Conservation (phyloP, 64 coral and sea anemone species). For the Montipora efflorescens region DNA sequence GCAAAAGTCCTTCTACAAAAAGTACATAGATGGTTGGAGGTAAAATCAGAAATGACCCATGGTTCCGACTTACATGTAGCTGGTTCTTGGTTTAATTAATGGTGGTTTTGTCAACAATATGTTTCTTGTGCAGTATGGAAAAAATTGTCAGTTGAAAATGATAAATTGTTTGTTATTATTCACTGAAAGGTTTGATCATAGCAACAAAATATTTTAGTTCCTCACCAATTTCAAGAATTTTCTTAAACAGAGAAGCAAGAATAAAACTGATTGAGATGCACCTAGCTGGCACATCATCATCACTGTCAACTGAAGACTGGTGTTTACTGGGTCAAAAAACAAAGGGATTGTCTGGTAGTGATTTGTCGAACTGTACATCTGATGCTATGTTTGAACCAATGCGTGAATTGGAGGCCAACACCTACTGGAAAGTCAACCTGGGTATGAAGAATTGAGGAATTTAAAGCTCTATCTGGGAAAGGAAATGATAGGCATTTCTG, state of each 20-base stretch:
- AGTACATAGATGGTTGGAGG: too few relatives aligned
- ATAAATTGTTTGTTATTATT: too few relatives aligned
- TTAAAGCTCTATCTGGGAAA: too few relatives aligned
- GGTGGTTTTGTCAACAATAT: too few relatives aligned
- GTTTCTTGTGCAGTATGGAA: too few relatives aligned
- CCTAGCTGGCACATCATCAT: conserved; percentile 65
- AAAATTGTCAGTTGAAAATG: too few relatives aligned
- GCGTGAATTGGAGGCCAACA: conserved; percentile 80
- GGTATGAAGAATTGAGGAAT: conserved; percentile 19
- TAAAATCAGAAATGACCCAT: too few relatives aligned
- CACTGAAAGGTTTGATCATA: too few relatives aligned
- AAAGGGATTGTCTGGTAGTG: conserved; percentile 94
- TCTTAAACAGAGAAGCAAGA: conserved; percentile 67
- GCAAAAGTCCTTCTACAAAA: too few relatives aligned
- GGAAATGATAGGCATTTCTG: neutral
- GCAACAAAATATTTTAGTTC: too few relatives aligned
- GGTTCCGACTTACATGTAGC: too few relatives aligned
- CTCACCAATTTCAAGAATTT: neutral
- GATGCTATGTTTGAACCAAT: conserved; percentile 98
- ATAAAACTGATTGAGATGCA: conserved; percentile 83
- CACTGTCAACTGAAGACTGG: conserved; percentile 84
- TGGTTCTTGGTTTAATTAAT: too few relatives aligned
- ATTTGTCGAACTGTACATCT: conserved; percentile 89
- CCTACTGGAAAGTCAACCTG: conserved; percentile 72
- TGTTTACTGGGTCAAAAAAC: conserved; percentile 72